Percentiles rank a stretch among this genome's conserved stretches.
Conservation (phyloP, 2,113 vertebrate species). For the Oreochromis spilurus region DNA sequence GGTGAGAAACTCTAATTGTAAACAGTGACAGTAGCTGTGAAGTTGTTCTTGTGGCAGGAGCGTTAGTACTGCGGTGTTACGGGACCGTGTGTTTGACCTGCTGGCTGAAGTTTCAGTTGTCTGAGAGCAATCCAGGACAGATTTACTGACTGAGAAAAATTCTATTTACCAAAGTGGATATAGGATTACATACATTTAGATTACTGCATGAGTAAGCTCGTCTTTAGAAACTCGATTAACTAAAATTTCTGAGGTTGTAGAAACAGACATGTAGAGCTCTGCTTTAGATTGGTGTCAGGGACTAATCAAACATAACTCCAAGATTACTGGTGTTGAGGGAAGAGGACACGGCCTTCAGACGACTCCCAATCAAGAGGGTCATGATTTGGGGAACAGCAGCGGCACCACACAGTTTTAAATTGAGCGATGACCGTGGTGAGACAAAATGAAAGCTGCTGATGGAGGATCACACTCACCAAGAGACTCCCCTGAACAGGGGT, state of each 20-base stretch:
- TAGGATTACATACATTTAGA: background rate
- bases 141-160: background rate
- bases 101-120: background rate
- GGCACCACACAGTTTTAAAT: background rate
- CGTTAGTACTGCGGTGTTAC: background rate
- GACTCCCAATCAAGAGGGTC: background rate
- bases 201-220: background rate
- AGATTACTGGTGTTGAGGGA: background rate
- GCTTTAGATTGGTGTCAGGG: background rate
- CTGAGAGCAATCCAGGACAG: background rate
- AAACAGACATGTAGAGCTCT: background rate
- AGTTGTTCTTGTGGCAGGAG: background rate
- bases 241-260: background rate
- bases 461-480: background rate
- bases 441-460: background rate
- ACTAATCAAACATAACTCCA: background rate
- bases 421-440: background rate
- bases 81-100: background rate
- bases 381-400: background rate
- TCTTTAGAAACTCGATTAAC: background rate
- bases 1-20: accelerated
- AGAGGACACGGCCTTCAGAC: background rate
- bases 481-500: background rate
- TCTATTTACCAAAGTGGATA: background rate
- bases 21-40: background rate